Conservation (phyloP, 2,113 vertebrate species). For the Odobenus rosmarus region DNA sequence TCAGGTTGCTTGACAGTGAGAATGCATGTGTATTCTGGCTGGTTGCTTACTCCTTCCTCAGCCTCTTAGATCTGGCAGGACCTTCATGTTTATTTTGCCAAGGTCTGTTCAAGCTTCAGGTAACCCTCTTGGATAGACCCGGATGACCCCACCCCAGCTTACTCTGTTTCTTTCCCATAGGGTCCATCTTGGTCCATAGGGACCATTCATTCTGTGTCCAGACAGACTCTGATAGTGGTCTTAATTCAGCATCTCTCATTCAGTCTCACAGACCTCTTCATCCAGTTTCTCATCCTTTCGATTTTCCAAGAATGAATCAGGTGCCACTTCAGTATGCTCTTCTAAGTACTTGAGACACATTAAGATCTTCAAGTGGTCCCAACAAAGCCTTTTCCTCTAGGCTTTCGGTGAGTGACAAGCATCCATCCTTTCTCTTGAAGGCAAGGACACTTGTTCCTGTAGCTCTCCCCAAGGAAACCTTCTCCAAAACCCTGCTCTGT, state of each 20-base stretch:
- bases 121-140: not conserved
- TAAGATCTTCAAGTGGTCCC: not conserved
- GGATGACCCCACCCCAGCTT: not conserved
- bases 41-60: not conserved
- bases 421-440: not conserved
- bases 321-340: not conserved
- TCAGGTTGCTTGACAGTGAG: not conserved
- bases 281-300: not conserved
- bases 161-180: not conserved
- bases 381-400: not conserved
- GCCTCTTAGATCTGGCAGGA: not conserved
- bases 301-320: not conserved
- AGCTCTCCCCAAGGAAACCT: not conserved
- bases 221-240: not conserved
- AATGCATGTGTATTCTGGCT: not conserved
- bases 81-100: not conserved
- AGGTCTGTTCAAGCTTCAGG: not conserved
- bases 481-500: not conserved
- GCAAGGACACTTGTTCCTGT: not conserved
- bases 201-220: not conserved
- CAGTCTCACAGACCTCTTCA: not conserved
- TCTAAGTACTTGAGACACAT: not conserved
- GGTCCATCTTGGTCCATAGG: not conserved
- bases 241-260: not conserved
- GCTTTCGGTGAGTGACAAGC: not conserved